Conservation (phyloP, 92 coral and sea anemone species). For the Plumapathes pennacea region DNA sequence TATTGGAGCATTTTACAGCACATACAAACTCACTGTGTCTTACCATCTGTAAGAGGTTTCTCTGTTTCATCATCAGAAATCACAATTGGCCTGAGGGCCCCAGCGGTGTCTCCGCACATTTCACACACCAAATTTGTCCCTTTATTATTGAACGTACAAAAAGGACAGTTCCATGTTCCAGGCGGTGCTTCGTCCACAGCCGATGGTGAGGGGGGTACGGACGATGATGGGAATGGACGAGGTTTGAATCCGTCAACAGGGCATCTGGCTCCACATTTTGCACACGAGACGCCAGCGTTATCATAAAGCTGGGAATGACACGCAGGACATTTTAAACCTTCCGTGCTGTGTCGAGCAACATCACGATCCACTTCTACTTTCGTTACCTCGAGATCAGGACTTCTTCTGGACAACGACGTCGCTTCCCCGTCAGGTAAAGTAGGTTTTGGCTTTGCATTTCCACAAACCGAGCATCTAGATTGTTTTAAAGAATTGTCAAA, state of each 20-base stretch:
- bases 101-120: conserved; percentile 61
- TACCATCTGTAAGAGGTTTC: too few relatives aligned
- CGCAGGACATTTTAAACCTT: conserved; percentile 77
- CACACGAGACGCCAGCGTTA: conserved; percentile 65
- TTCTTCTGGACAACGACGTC: conserved; percentile 1
- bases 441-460: conserved; percentile 8
- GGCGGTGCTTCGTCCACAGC: conserved; percentile 40
- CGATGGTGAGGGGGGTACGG: conserved; percentile 61
- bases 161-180: conserved; percentile 77
- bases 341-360: conserved; percentile 65
- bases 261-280: conserved; percentile 83
- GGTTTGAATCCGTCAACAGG: conserved; percentile 94
- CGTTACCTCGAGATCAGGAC: conserved; percentile 52
- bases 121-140: conserved; percentile 46
- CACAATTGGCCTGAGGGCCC: too few relatives aligned
- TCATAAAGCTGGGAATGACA: conserved; percentile 90
- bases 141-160: conserved; percentile 80
- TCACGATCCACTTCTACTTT: conserved; percentile 57
- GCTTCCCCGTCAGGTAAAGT: conserved; percentile 7
- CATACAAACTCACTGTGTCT: too few relatives aligned
- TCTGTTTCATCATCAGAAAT: too few relatives aligned
- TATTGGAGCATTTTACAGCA: too few relatives aligned
- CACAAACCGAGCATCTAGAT: conserved; percentile 67
- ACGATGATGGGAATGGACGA: conserved; percentile 91
- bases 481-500: conserved; percentile 41